Evolutionary conservation across 1,140 invertebrate genomes (phyloP).

Genomic region (fruit fly (Drosophila melanogaster)): Release_6_plus_ISO1_MT NT_033779.5:6147501-6148000

Average conservation of each 20-base stretch:
- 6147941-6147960: too few species aligned
- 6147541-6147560: constrained; percentile 33
- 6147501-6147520: constrained; percentile 56
- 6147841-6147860: too few species aligned
- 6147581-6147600: constrained; percentile 54
- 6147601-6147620: constrained; percentile 83
- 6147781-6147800: constrained; percentile 75
- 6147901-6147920: too few species aligned
- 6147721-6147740: constrained; percentile 28
- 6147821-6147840: neutral
- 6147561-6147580: constrained; percentile 35
- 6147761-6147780: constrained; percentile 74
- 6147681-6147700: constrained; percentile 29
- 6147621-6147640: constrained; percentile 51
- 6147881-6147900: too few species aligned
- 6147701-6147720: constrained; percentile 9
- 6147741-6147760: constrained; percentile 64
- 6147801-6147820: constrained; percentile 47
- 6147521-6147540: constrained; percentile 39
- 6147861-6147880: too few species aligned
- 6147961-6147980: too few species aligned
- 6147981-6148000: too few species aligned
- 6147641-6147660: too few species aligned
- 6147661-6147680: neutral
- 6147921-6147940: too few species aligned